phyloP scores from a whole-genome alignment of 2,113 vertebrate species.

The Eupsittula cactorum region DNA sequence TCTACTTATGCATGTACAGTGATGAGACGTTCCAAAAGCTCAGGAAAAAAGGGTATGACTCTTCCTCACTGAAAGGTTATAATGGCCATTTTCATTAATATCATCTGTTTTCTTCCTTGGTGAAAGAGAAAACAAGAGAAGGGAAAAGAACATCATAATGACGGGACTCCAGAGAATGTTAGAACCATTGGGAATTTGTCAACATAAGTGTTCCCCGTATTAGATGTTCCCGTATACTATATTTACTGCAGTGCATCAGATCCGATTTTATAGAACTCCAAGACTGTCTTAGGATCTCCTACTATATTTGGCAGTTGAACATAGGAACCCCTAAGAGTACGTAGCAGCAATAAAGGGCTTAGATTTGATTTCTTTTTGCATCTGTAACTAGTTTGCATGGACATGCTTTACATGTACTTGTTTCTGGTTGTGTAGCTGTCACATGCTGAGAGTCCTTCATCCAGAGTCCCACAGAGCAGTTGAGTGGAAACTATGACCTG shows the following conservation, averaged over 20 bases:
- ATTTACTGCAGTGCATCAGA: not conserved
- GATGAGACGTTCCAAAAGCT: not conserved
- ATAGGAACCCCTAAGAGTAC: not conserved
- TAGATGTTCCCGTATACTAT: not conserved
- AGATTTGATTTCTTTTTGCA: not conserved
- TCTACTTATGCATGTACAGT: not conserved
- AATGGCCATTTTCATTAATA: not conserved
- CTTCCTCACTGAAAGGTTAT: not conserved
- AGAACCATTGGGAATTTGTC: not conserved
- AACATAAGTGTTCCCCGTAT: not conserved
- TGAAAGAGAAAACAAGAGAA: not conserved
- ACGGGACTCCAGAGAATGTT: not conserved
- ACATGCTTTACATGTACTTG: not conserved
- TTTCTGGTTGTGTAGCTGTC: not conserved
- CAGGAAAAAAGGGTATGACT: not conserved
- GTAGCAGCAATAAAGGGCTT: not conserved
- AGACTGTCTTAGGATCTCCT: not conserved
- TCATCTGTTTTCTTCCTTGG: not conserved
- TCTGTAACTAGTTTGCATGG: not conserved
- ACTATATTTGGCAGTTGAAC: not conserved
- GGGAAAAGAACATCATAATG: not conserved
- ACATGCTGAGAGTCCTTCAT: not conserved
- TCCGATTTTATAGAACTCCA: not conserved
- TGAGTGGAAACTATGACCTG: not conserved
- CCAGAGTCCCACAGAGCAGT: rapidly evolving